Evolutionary conservation across 2,113 vertebrate species (phyloP), one percentile per base, ranked within the genome.

Genomic region (Azemiops feae): DNA sequence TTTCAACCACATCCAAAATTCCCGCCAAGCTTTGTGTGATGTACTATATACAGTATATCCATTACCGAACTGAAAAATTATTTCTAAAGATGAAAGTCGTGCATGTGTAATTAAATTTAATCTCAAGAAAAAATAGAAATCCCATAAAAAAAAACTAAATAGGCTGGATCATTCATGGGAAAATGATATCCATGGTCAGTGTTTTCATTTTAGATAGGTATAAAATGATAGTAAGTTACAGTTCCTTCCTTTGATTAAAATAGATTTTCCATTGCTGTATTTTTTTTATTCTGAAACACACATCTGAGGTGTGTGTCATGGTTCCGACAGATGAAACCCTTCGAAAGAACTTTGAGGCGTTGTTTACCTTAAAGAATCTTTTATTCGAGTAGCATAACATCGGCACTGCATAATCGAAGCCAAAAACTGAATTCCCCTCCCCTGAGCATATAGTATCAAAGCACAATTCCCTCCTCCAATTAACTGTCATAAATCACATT

Each of bases 91-190:
- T 91, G 18, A 52, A 92, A 47, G 52, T 91, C 55, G 53, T 5
- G 43, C 94, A 87, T 6, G 47, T 12, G 55, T 50, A 53, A 91
- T 91, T 93, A 93, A 64, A 74, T 93, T 69, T 87, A 93, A 93
- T 87, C 57, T 88, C 52, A 20, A 53, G 64, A 55, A 53, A 92
- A 58, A 90, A 88, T 50, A 5, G 55, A 55, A 92, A 34, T 14
- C 3, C 12, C 39, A 25, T n/a, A 43, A 92, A 50, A 27, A 27
- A 4, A 50, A n/a, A 23, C 55, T 90, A 20, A n/a, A 1, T 87
- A 85, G 47, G 47, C 14, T 39, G 45, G 88, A 50, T 14, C 54
- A 4, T 85, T 57, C 10, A 6, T 39, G 93, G 64, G 58, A 47
- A 64, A 57, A 47, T 5, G 4, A 11, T 4, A 50, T 1, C 22